These are phyloP conservation scores for Anolis sagrei DNA, from an alignment of 2,113 vertebrate genomes.

Conservation along the genomic window DNA sequence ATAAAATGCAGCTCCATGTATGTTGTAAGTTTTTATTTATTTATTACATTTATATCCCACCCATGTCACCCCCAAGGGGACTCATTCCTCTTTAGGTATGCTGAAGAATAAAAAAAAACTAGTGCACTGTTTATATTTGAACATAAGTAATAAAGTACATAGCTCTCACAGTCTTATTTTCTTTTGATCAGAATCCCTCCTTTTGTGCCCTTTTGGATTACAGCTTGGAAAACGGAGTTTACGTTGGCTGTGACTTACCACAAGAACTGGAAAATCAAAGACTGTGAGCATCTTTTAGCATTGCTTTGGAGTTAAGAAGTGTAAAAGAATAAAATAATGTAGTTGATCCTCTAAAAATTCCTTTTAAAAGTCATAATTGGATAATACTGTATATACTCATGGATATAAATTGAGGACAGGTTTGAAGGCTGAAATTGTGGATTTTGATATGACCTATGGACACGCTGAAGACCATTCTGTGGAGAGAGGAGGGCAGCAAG, in stretches of 20 bases:
- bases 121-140: not conserved
- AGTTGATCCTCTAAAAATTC: not conserved
- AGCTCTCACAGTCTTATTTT: not conserved
- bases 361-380: not conserved
- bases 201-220: constrained; percentile 89
- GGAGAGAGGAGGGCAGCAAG: too few relatives aligned
- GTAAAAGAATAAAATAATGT: not conserved
- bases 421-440: too few relatives aligned
- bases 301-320: not conserved
- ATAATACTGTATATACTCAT: too few relatives aligned
- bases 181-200: constrained; percentile 84
- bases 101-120: not conserved
- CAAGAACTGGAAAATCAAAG: constrained; percentile 66
- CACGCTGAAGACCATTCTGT: too few relatives aligned
- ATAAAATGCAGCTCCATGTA: not conserved
- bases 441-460: too few relatives aligned
- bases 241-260: constrained; percentile 90
- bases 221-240: constrained; percentile 82
- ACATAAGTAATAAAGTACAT: too few relatives aligned
- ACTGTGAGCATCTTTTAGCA: constrained; percentile 61
- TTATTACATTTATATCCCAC: too few relatives aligned
- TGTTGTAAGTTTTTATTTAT: too few relatives aligned
- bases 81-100: too few relatives aligned
- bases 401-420: too few relatives aligned
- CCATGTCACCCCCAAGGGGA: too few relatives aligned